Conservation (phyloP, 1,140 invertebrate genomes). For the Eumeta japonica region DNA sequence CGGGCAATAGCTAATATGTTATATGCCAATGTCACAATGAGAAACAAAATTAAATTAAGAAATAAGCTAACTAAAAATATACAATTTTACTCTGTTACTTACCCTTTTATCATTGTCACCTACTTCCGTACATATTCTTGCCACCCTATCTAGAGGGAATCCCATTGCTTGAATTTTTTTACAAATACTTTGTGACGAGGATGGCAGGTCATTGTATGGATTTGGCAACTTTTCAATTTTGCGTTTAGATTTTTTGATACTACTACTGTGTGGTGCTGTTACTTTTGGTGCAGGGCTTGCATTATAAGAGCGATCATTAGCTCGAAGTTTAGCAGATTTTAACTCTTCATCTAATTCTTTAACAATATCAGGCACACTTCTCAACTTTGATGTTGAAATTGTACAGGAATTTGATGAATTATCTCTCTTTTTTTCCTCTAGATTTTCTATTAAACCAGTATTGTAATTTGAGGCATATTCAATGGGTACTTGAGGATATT, state of each 20-base stretch:
- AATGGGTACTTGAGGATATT: constrained; percentile 29
- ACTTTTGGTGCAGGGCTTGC: constrained; percentile 34
- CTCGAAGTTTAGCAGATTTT: constrained; percentile 53
- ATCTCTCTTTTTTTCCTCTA: constrained; percentile 25
- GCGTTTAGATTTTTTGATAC: constrained; percentile 26
- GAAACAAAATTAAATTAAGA: too few species aligned
- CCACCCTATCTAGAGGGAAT: constrained; percentile 75
- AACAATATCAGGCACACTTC: constrained; percentile 72
- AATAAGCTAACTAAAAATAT: too few species aligned
- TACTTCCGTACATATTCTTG: constrained; percentile 70
- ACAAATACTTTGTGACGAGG: constrained; percentile 65
- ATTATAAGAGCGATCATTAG: constrained; percentile 43
- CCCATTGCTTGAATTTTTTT: constrained; percentile 79
- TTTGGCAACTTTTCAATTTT: constrained; percentile 36
- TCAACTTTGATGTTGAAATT: constrained; percentile 54
- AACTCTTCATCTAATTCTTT: constrained; percentile 70
- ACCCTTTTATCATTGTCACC: constrained; percentile 86
- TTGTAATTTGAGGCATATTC: constrained; percentile 39
- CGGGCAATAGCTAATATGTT: too few species aligned
- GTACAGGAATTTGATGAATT: constrained; percentile 25
- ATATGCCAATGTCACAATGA: too few species aligned
- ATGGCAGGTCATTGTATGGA: constrained; percentile 60
- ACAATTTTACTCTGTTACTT: too few species aligned
- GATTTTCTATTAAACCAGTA: too few species aligned
- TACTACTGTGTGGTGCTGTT: constrained; percentile 21